phyloP scores from a whole-genome alignment of 2,113 vertebrate genomes.

The Cavia aperea region DNA sequence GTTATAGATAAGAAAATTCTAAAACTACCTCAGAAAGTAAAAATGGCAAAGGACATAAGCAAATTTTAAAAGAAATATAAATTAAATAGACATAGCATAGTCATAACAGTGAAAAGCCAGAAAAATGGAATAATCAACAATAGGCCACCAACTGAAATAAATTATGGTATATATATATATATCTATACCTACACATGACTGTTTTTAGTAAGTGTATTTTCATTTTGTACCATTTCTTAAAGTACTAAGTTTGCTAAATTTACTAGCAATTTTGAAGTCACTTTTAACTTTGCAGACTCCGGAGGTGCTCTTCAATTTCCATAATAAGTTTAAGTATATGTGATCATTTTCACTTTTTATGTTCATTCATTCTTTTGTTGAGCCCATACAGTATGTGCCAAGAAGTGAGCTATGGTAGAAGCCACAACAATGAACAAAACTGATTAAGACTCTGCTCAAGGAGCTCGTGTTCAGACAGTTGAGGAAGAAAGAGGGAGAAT shows the following conservation, averaged over 20 bases:
- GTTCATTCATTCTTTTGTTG: not conserved
- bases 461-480: not conserved
- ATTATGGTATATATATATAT: not conserved
- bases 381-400: not conserved
- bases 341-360: not conserved
- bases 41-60: not conserved
- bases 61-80: not conserved
- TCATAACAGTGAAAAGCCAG: not conserved
- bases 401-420: not conserved
- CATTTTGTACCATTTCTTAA: not conserved
- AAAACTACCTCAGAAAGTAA: not conserved
- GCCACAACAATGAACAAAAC: not conserved
- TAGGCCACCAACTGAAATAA: not conserved
- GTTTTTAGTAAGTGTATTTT: slow-evolving; percentile 36
- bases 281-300: not conserved
- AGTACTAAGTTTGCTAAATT: slow-evolving; percentile 35
- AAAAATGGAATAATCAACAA: not conserved
- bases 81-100: not conserved
- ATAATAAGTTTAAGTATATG: not conserved
- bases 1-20: not conserved
- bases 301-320: not conserved
- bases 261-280: slow-evolving; percentile 13
- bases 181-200: not conserved
- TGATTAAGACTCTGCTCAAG: not conserved
- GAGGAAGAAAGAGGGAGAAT: not conserved